Conservation (phyloP, 2,797 vertebrate genomes). For the Simalia tracyae region DNA sequence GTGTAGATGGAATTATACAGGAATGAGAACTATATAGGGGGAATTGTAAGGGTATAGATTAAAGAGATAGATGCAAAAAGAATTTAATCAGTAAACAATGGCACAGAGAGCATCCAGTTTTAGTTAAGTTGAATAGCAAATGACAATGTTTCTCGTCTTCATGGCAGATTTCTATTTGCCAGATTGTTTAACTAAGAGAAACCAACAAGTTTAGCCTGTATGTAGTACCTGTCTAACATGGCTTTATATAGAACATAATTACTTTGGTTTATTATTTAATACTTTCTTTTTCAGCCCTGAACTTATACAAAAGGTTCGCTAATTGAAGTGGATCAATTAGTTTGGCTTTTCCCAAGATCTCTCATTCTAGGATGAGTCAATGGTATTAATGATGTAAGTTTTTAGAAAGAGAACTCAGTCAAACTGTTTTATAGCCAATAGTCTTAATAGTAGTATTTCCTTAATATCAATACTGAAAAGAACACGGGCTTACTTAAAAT, state of each 20-base stretch:
- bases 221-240: neutral
- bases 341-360: neutral
- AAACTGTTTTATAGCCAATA: neutral
- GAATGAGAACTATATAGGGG: neutral
- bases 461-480: neutral
- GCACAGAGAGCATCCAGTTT: neutral
- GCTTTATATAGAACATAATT: neutral
- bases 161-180: neutral
- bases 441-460: neutral
- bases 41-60: neutral
- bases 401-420: conserved; percentile 6
- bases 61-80: neutral
- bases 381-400: neutral
- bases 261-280: neutral
- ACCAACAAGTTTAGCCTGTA: neutral
- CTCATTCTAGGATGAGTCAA: rapidly evolving
- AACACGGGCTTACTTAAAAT: neutral
- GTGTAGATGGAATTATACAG: rapidly evolving
- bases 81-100: neutral
- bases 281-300: neutral
- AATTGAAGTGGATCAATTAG: neutral
- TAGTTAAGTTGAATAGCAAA: neutral
- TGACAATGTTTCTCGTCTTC: neutral
- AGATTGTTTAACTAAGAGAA: neutral
- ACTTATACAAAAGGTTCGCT: neutral